Base-by-base conservation (phyloP, 2,797 vertebrate species). In the Xerus rutilus region DNA sequence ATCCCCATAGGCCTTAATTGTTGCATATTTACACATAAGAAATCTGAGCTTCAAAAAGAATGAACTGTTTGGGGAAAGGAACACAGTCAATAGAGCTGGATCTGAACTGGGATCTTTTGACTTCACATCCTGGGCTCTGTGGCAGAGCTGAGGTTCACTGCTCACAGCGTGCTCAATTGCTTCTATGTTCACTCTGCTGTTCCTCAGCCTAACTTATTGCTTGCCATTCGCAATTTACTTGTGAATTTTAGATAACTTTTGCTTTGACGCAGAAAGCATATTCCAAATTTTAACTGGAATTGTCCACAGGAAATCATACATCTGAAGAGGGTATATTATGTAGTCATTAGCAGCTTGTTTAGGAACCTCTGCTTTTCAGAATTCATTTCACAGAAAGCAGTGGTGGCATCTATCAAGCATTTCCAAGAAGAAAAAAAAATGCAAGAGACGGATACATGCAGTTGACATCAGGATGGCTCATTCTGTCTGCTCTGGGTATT, bases 351-450 rank as follows among this genome's bases (percentile, higher is more conserved):
- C 86, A 62, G 95, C 94, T 91, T 57, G 43, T 95, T 92, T 76
- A 85, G 76, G 70, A 96, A 86, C 83, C 91, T 97, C 91, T 93
- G 74, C 59, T 94, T 92, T 95, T 95, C 74, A 78, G 89, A 96
- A 95, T 94, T 96, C 89, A 91, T 97, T 96, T 94, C 93, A 90
- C 89, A 87, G 65, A 86, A 90, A 83, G 81, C 86, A 67, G 1
- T 59, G 72, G 72, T 25, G 52, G 93, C 93, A 74, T 57, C 54
- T 57, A 21, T 74, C 91, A 90, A 88, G 83, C 83, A 47, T 95
- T 96, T 96, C 89, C 93, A 64, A 96, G 96, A 7, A 5, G 96
- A 7, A 5, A 89, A 96, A 96, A 91, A 91, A 94, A 94, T 86
- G 78, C 86, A 79, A 94, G 90, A 70, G 52, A 69, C 82, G 39